These are phyloP conservation scores for Cylindroiulus punctatus DNA, from an alignment of 2,888 invertebrate species.

Conservation along the genomic window DNA sequence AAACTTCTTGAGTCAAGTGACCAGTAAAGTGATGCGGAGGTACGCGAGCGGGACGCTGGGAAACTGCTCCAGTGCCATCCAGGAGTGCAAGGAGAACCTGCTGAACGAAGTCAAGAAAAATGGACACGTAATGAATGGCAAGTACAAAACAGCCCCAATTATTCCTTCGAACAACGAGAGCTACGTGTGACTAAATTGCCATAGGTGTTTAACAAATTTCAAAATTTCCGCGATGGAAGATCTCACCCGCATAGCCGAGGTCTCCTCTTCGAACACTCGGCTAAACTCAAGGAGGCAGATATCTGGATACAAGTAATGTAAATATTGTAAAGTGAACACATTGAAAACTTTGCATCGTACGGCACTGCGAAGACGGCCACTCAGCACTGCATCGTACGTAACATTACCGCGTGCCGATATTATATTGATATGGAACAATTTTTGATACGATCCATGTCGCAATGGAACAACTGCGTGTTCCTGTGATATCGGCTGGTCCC, in stretches of 20 bases:
- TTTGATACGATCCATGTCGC: neutral
- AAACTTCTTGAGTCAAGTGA: neutral
- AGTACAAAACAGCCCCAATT: slow-evolving; percentile 73
- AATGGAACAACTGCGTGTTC: neutral
- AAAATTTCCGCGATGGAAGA: neutral
- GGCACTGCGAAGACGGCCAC: too few species aligned
- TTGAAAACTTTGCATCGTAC: neutral
- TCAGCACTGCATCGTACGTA: neutral
- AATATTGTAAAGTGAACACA: neutral
- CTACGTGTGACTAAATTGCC: slow-evolving; percentile 28
- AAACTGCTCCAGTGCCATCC: slow-evolving; percentile 61
- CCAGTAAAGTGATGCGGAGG: slow-evolving; percentile 33
- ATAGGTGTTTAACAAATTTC: neutral
- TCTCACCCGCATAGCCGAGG: neutral
- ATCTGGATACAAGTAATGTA: neutral
- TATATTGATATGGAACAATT: neutral
- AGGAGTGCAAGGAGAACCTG: slow-evolving; percentile 61
- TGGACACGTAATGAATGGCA: slow-evolving; percentile 48
- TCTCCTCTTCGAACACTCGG: slow-evolving; percentile 9
- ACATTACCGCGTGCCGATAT: neutral
- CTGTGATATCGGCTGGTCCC: slow-evolving; percentile 14
- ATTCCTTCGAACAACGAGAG: slow-evolving; percentile 65
- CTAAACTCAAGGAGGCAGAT: neutral
- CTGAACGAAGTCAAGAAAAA: slow-evolving; percentile 60
- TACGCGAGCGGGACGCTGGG: slow-evolving; percentile 58